Evolutionary conservation across 2,113 vertebrate species (phyloP).

Genomic region (Osmerus mordax): DNA sequence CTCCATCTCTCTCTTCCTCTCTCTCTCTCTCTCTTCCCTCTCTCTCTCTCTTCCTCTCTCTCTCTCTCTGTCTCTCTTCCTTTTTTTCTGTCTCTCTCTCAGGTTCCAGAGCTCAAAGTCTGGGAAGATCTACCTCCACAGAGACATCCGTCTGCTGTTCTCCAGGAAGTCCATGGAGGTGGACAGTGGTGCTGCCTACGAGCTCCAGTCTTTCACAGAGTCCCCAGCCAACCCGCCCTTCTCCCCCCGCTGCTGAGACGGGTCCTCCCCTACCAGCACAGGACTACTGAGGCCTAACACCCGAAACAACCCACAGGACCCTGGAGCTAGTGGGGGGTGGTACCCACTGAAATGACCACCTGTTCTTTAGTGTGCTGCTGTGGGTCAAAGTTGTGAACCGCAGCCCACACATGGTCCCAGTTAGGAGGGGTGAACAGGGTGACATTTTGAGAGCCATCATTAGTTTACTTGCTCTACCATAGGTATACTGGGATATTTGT

Average conservation of each 20-base stretch:
- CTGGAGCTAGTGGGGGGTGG: slow-evolving; percentile 8
- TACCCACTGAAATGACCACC: not conserved
- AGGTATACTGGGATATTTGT: too few relatives aligned
- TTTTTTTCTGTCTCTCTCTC: slow-evolving; percentile 11
- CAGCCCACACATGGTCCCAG: slow-evolving; percentile 3
- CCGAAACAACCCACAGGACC: slow-evolving; percentile 5
- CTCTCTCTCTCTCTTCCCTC: too few relatives aligned
- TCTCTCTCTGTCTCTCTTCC: not conserved
- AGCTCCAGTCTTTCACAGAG: slow-evolving; percentile 97
- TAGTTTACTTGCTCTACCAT: not conserved
- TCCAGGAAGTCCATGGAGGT: slow-evolving; percentile 99
- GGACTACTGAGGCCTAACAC: not conserved
- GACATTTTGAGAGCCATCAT: slow-evolving; percentile 20
- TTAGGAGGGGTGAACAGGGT: slow-evolving; percentile 28
- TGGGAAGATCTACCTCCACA: slow-evolving; percentile 99
- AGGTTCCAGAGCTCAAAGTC: slow-evolving; percentile 99
- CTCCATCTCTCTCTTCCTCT: not conserved
- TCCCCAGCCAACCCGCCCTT: slow-evolving; percentile 92
- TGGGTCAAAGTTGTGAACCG: too few relatives aligned
- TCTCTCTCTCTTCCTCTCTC: too few relatives aligned
- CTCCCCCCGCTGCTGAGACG: slow-evolving; percentile 87
- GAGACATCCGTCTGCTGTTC: slow-evolving; percentile 96
- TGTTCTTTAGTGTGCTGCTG: slow-evolving; percentile 27
- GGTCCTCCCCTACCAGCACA: not conserved
- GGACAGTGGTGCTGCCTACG: slow-evolving; percentile 97